Percentiles rank a stretch among this genome's conserved stretches.
Evolutionary conservation across 1,140 invertebrate species (phyloP).

Genomic region (Hestina assimilis): DNA sequence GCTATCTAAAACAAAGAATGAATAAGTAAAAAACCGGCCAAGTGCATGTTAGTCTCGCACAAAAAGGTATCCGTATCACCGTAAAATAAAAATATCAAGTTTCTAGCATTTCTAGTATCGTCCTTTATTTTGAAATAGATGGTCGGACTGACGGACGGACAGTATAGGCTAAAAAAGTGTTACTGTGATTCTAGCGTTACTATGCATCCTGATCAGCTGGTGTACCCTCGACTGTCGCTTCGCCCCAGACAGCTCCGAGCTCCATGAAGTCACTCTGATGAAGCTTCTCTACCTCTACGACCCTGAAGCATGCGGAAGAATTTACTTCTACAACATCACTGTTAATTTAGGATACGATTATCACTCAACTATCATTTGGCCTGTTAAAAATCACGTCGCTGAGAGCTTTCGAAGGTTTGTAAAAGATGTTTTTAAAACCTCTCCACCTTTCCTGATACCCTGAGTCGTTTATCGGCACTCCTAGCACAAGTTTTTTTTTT

Average conservation of each 20-base stretch:
- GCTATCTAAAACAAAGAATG: no score
- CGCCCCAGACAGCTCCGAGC: slow-evolving; percentile 37
- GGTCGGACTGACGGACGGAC: no score
- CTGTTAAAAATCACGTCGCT: slow-evolving; percentile 41
- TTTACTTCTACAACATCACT: slow-evolving; percentile 61
- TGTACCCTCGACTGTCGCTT: slow-evolving; percentile 49
- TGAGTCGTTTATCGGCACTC: no score
- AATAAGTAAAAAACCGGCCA: no score
- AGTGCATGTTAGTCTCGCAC: no score
- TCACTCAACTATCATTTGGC: slow-evolving; percentile 48
- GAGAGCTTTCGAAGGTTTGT: slow-evolving; percentile 37
- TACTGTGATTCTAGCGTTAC: slow-evolving; percentile 35
- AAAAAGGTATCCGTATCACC: no score
- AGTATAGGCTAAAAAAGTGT: not conserved
- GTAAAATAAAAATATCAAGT: no score
- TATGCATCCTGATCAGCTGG: slow-evolving; percentile 47
- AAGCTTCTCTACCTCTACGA: slow-evolving; percentile 66
- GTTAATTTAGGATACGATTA: not conserved
- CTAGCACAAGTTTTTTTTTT: no score
- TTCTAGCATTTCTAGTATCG: no score
- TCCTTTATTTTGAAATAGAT: no score
- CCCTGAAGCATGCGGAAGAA: slow-evolving; percentile 47
- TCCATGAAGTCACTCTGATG: slow-evolving; percentile 56
- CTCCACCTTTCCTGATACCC: no score
- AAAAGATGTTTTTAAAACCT: no score